Percentiles rank a stretch among this genome's conserved stretches.
Evolutionary conservation across 2,888 invertebrate genomes (phyloP).

Genomic region (Tortricodes alternella): DNA sequence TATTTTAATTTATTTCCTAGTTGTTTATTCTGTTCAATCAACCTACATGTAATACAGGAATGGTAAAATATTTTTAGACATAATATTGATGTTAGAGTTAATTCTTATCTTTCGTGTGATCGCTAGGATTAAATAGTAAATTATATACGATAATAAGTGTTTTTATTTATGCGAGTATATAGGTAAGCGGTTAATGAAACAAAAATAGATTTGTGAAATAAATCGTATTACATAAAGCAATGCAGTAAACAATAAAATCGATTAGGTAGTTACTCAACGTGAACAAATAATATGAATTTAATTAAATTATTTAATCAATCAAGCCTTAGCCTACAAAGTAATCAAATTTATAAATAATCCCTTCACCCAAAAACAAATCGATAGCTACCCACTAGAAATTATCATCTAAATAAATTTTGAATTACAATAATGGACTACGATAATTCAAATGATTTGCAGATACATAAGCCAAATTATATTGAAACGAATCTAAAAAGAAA

Average conservation of each 20-base stretch:
- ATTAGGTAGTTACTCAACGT: slow-evolving; percentile 18
- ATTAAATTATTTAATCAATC: not conserved
- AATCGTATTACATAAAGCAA: slow-evolving; percentile 34
- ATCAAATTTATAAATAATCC: too few relatives aligned
- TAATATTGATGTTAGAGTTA: slow-evolving; percentile 58
- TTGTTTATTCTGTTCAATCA: slow-evolving; percentile 36
- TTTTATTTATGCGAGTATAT: slow-evolving; percentile 33
- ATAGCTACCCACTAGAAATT: not conserved
- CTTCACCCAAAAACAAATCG: not conserved
- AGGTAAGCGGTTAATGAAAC: slow-evolving; percentile 23
- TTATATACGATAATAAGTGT: slow-evolving; percentile 30
- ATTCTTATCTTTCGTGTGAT: slow-evolving; percentile 56
- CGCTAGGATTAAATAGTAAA: slow-evolving; percentile 55
- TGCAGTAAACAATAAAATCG: slow-evolving; percentile 31
- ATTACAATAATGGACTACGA: slow-evolving; percentile 1
- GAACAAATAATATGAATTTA: not conserved
- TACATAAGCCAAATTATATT: slow-evolving; percentile 8
- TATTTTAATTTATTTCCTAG: slow-evolving; percentile 20
- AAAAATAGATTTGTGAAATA: slow-evolving; percentile 29
- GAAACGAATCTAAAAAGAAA: not conserved
- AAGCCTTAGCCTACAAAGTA: not conserved
- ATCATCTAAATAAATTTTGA: slow-evolving; percentile 1
- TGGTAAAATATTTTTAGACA: slow-evolving; percentile 47
- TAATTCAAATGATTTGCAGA: slow-evolving; percentile 2
- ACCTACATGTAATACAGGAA: slow-evolving; percentile 24